Base-by-base conservation (phyloP, 2,888 invertebrate species). In the Conops quadrifasciatus region DNA sequence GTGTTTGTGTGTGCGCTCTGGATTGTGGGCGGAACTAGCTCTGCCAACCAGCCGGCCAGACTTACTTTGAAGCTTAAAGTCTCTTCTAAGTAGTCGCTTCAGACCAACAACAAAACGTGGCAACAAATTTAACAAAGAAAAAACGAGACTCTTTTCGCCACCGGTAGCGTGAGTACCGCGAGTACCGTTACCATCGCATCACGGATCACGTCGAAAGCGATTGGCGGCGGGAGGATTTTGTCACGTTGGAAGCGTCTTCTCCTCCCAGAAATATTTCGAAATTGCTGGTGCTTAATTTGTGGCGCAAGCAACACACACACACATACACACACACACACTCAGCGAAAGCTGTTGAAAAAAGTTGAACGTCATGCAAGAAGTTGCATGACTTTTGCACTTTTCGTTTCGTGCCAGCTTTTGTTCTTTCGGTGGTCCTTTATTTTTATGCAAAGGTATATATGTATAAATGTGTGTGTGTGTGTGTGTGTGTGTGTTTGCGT, bases 201-300 rank as follows among this genome's bases (percentile, higher is more conserved):
- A 36, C 4, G 36, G 36, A 36, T 36, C 36, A 36, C 36, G 9
- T 36, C 9, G 9, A 36, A 36, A 36, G 36, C 36, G 36, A 36
- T 36, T 36, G 36, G 5, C 36, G 4, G 4, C 9, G 36, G 36
- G 36, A 36, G 9, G 36, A 36, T 36, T 36, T 36, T 36, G 9
- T 36, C 36, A 36, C 36, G 36, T 36, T 36, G 36, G n/a, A n/a
- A n/a, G n/a, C 36, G 9, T 4, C 36, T 7, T 36, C 36, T 36
- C 36, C 36, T 36, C 36, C 9, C 47, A 60, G 68, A 51, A 62
- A 60, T 36, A 36, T 36, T 60, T 68, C 62, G 43, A 19, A 68
- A 67, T 60, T 62, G 30, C 19, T 49, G 51, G 68, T 24, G 62
- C 62, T 68, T 68, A 68, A 68, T 68, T 68, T 51, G 68, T 60